Conservation (phyloP, 2,113 vertebrate genomes). For the Poeciliopsis occidentalis region DNA sequence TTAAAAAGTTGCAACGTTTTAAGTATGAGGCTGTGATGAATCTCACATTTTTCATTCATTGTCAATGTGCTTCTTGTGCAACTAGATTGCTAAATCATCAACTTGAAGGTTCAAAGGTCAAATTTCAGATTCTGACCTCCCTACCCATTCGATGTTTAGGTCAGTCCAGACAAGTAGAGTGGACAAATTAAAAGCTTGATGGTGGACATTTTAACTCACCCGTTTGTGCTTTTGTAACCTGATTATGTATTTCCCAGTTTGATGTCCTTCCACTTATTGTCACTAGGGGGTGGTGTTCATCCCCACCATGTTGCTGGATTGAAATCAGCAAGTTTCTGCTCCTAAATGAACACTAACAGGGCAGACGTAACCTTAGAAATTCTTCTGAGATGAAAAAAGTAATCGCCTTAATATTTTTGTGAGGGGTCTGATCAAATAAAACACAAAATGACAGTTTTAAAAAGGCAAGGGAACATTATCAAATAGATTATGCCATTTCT, state of each 20-base stretch:
- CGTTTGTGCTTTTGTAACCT: background rate
- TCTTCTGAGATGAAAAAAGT: too few relatives aligned
- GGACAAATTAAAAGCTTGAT: background rate
- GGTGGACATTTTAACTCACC: background rate
- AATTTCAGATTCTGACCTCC: too few relatives aligned
- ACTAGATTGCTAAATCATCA: background rate
- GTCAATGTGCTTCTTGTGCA: background rate
- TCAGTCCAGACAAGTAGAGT: background rate
- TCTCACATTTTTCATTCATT: background rate
- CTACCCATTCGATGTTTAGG: background rate
- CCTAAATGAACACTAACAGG: too few relatives aligned
- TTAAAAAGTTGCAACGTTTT: too few relatives aligned
- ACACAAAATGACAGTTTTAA: too few relatives aligned
- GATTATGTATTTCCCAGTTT: background rate
- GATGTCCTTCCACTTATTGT: background rate
- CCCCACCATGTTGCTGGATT: too few relatives aligned
- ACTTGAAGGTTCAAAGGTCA: background rate
- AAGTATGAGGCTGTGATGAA: background rate
- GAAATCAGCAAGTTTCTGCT: background rate
- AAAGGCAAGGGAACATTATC: too few relatives aligned
- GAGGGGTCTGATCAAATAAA: too few relatives aligned
- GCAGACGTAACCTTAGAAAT: too few relatives aligned
- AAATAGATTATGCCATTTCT: too few relatives aligned
- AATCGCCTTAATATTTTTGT: too few relatives aligned
- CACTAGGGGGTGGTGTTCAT: background rate